phyloP scores from a whole-genome alignment of 2,888 invertebrate genomes.

The Strigamia transsilvanica region DNA sequence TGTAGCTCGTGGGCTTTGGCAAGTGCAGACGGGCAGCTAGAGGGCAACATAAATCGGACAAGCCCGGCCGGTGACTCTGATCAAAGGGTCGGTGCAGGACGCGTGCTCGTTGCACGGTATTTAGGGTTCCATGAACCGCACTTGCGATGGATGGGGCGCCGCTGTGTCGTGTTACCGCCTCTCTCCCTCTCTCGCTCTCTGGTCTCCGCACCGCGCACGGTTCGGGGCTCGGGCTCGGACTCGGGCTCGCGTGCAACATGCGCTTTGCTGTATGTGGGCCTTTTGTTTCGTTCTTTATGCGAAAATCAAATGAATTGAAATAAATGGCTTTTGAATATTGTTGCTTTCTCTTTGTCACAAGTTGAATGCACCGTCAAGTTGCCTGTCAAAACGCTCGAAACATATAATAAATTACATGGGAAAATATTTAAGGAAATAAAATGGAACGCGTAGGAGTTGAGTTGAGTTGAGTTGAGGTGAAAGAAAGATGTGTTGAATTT shows the following conservation, averaged over 20 bases:
- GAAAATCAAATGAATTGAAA: too few species aligned
- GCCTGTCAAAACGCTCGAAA: not conserved
- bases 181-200: not conserved
- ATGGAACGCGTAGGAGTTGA: not conserved
- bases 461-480: too few species aligned
- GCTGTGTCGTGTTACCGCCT: not conserved
- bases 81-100: not conserved
- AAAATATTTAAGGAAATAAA: not conserved
- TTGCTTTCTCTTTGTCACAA: too few species aligned
- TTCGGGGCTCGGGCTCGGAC: too few species aligned
- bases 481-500: too few species aligned
- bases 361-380: not conserved
- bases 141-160: conserved; percentile 28
- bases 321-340: not conserved
- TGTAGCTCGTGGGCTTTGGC: too few species aligned
- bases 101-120: conserved; percentile 35
- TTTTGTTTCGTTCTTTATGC: too few species aligned
- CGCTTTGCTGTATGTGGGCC: too few species aligned
- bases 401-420: not conserved
- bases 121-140: conserved; percentile 26
- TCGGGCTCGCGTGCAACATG: too few species aligned
- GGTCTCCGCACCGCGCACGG: too few species aligned
- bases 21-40: not conserved
- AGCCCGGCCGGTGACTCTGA: conserved; percentile 14
- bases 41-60: conserved; percentile 38